These are phyloP conservation scores for Brachylomia viminalis DNA, from an alignment of 2,888 invertebrate genomes.

Conservation along the genomic window DNA sequence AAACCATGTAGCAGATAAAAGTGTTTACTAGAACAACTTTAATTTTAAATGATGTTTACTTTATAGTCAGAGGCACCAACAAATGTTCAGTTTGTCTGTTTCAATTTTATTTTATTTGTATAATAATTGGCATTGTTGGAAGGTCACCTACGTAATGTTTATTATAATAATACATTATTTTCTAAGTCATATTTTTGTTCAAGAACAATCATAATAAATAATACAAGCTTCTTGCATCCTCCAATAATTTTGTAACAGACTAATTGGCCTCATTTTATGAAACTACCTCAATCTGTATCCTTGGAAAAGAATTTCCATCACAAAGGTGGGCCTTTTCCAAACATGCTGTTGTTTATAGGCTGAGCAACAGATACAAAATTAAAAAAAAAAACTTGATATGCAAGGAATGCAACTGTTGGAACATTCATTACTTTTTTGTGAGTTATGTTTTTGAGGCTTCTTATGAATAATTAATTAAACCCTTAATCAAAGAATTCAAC, in stretches of 20 bases:
- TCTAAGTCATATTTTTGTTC: background rate
- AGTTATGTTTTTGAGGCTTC: background rate
- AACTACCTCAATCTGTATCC: background rate
- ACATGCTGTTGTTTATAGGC: background rate
- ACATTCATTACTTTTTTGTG: background rate
- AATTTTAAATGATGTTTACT: background rate
- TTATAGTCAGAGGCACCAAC: too few species aligned
- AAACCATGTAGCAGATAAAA: background rate
- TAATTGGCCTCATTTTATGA: background rate
- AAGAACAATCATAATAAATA: background rate
- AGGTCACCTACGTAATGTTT: constrained; percentile 7
- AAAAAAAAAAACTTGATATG: background rate
- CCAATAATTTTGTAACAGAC: background rate
- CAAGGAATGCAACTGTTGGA: background rate
- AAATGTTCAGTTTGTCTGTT: background rate
- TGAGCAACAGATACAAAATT: background rate
- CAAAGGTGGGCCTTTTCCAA: background rate
- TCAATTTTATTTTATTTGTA: background rate
- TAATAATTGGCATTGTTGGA: constrained; percentile 1
- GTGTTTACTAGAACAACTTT: too few species aligned
- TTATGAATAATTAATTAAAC: constrained; percentile 1
- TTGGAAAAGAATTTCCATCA: background rate
- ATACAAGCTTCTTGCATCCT: background rate
- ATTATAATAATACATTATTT: background rate
- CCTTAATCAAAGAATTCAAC: background rate